phyloP scores from a whole-genome alignment of 2,888 invertebrate species.

The Drosophila demipolita region DNA sequence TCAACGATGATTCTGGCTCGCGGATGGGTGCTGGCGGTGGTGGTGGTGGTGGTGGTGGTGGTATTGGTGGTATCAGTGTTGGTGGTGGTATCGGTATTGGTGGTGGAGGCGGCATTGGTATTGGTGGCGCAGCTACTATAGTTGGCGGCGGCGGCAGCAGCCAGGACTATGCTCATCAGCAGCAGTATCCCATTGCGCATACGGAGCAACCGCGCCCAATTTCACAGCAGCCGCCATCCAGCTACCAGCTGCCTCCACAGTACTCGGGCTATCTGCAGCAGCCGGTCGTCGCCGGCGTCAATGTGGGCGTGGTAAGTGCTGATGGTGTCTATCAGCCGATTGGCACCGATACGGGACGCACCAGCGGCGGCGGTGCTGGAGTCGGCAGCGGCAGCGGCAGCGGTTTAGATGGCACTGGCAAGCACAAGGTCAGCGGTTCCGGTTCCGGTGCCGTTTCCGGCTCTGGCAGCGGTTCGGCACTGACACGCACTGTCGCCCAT shows the following conservation, averaged over 20 bases:
- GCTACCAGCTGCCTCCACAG: slow-evolving; percentile 80
- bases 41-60: slow-evolving; percentile 59
- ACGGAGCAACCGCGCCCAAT: slow-evolving; percentile 78
- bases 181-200: slow-evolving; percentile 82
- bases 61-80: slow-evolving; percentile 59
- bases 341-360: slow-evolving; percentile 69
- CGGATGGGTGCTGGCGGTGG: slow-evolving; percentile 81
- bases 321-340: slow-evolving; percentile 81
- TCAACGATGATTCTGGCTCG: slow-evolving; percentile 83
- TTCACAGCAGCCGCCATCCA: slow-evolving; percentile 73
- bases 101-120: slow-evolving; percentile 56
- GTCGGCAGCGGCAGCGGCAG: slow-evolving; percentile 25
- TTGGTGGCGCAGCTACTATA: slow-evolving; percentile 62
- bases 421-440: slow-evolving; percentile 70
- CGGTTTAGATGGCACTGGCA: slow-evolving; percentile 36
- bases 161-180: slow-evolving; percentile 83
- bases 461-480: slow-evolving; percentile 67
- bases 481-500: slow-evolving; percentile 84
- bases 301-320: slow-evolving; percentile 82
- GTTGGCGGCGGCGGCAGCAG: slow-evolving; percentile 76
- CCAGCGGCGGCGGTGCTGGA: slow-evolving; percentile 49
- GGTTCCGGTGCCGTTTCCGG: slow-evolving; percentile 38
- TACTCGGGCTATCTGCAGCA: slow-evolving; percentile 82
- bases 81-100: slow-evolving; percentile 43
- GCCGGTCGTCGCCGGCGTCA: slow-evolving; percentile 83